Base-by-base conservation (phyloP, 2,888 invertebrate genomes). In the Cryptus viduatorius region DNA sequence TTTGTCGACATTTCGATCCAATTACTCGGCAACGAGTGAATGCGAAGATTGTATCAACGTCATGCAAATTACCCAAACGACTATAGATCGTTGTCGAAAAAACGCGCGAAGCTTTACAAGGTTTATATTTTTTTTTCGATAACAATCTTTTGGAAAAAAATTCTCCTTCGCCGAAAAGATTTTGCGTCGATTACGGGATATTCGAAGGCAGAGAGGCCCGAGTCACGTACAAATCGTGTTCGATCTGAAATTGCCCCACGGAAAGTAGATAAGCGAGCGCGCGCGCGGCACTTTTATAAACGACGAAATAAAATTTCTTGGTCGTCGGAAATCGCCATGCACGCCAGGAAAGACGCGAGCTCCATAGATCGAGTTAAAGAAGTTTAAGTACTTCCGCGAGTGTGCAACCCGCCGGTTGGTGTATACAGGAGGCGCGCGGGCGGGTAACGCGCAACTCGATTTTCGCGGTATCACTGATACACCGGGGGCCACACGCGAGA, bases 331-430 rank as follows among this genome's bases (percentile, higher is more conserved):
- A 69, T 76, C 29, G 59, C 10, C 37, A 53, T 24, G 42, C 19
- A 29, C 37, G 44, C 16, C 14, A 1, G 67, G 31, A 31, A 48
- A 31, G 31, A 24, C 46, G 56, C 61, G 31, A 19, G 69, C 61
- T 29, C 14, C 19, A 65, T 44, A 71, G 31, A 71, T 82, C 64
- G 12, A 71, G 68, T 65, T 65, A 37, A 29, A 68, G 64, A 77
- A 82, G 64, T 82, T 83, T 50, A 79, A 82, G 76, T 65, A 77
- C 83, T 71, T 82, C 61, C 19, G 56, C 56, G 64, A 77, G 80
- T 42, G 80, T 72, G 48, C 68, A 56, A 37, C 65, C 72, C 37
- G 44, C 65, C 10, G 29, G 82, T 71, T 65, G 19, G 19, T 64
- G 53, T 77, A 61, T 76, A 59, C 37, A 46, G 0, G 4, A 1